These are phyloP conservation scores for Neopelma chrysocephalum DNA, from an alignment of 2,797 vertebrate genomes.

Conservation along the genomic window DNA sequence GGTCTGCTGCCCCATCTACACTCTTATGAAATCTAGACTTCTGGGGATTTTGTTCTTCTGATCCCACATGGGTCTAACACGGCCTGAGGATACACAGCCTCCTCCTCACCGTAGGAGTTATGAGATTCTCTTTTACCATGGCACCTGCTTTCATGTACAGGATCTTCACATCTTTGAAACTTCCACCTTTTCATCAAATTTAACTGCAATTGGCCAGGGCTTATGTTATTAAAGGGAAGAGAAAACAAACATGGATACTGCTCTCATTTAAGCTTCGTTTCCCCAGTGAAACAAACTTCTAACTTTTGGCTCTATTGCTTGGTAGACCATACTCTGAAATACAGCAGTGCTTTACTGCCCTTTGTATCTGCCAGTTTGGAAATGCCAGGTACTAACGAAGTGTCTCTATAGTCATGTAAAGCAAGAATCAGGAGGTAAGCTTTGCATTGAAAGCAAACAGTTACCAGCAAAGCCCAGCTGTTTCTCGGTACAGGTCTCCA, in stretches of 20 bases:
- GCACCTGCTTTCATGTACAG: background rate
- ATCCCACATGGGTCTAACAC: background rate
- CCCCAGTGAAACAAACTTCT: background rate
- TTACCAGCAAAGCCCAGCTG: background rate
- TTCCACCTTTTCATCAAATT: background rate
- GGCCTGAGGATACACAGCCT: background rate
- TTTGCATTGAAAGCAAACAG: background rate
- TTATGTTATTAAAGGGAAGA: background rate
- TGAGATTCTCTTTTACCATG: background rate
- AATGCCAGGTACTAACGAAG: background rate
- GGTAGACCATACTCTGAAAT: background rate
- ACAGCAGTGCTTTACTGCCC: background rate
- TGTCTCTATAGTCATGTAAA: accelerated
- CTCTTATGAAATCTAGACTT: background rate
- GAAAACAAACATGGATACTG: background rate
- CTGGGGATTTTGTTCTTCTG: background rate
- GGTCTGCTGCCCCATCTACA: background rate
- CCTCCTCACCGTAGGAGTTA: background rate
- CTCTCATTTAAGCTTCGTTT: background rate
- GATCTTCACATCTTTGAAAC: background rate
- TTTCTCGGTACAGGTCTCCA: background rate
- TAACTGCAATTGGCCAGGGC: background rate
- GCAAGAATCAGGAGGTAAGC: background rate
- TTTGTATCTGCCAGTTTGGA: background rate
- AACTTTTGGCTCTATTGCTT: background rate